A percentile compares a stretch with the other conserved stretches of the same genome.
Conservation (phyloP, 2,113 vertebrate species). For the Malurus alboscapulatus region DNA sequence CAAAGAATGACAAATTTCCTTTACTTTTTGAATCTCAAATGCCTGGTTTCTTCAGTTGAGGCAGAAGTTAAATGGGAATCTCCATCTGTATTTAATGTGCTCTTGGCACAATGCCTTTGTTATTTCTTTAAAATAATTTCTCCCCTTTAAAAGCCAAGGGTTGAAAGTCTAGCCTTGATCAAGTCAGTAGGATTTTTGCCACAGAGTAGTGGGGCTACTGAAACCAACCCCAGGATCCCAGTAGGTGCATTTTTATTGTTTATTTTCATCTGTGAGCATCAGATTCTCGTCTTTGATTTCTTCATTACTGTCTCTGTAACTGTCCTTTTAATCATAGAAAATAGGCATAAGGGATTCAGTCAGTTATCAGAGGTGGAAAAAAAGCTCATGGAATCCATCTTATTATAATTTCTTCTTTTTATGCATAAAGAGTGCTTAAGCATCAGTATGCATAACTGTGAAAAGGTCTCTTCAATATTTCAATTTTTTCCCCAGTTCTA, state of each 20-base stretch:
- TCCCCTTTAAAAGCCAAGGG: constrained; percentile 3
- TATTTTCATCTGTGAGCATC: neutral
- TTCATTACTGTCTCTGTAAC: neutral
- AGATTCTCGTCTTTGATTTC: neutral
- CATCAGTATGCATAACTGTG: neutral
- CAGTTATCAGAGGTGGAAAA: neutral
- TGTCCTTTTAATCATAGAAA: neutral
- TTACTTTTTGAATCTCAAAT: neutral
- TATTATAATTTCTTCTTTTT: neutral
- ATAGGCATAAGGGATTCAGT: neutral
- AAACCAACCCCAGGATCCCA: neutral
- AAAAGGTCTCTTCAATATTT: neutral
- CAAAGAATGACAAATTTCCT: neutral
- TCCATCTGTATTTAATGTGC: constrained; percentile 21
- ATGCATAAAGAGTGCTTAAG: neutral
- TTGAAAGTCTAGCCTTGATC: neutral
- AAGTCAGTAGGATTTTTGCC: neutral
- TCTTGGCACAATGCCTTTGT: neutral
- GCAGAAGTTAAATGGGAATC: constrained; percentile 18
- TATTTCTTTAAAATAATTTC: constrained; percentile 37
- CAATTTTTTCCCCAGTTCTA: neutral
- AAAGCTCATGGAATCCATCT: neutral
- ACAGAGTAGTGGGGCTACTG: neutral
- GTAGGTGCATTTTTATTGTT: neutral
- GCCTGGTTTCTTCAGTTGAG: neutral